These are phyloP conservation scores for Meloidogyne floridensis DNA, from an alignment of 1,140 invertebrate genomes.

Conservation along the genomic window DNA sequence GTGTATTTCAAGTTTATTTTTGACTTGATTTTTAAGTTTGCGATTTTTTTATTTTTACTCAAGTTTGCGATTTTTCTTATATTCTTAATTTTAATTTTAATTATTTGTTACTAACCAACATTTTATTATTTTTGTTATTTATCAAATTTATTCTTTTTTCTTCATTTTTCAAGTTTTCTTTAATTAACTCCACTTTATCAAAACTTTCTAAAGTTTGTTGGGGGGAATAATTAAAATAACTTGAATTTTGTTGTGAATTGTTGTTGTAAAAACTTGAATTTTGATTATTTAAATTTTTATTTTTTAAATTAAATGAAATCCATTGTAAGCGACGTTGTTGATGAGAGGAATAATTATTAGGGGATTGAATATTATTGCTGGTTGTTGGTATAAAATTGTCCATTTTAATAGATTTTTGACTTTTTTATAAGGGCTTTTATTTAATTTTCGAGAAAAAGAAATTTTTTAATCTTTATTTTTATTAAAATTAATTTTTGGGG, in stretches of 20 bases:
- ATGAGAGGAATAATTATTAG: neutral
- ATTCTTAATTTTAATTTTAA: too few species aligned
- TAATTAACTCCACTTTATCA: slow-evolving; percentile 6
- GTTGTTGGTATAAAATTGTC: neutral
- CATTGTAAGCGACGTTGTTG: neutral
- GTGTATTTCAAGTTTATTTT: too few species aligned
- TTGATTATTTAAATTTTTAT: neutral
- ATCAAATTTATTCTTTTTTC: too few species aligned
- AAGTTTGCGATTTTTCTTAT: too few species aligned
- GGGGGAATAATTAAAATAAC: neutral
- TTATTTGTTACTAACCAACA: neutral
- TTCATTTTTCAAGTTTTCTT: neutral
- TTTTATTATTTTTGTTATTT: neutral
- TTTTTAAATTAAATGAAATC: neutral
- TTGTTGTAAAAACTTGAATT: neutral
- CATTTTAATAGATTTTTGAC: neutral
- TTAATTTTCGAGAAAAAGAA: too few species aligned
- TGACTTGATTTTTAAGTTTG: too few species aligned
- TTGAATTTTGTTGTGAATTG: slow-evolving; percentile 16
- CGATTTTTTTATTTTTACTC: too few species aligned
- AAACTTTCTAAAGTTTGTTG: neutral
- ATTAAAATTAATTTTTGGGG: too few species aligned
- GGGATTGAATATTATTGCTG: neutral
- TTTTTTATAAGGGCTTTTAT: too few species aligned
- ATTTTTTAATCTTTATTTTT: too few species aligned